Percentiles rank a stretch among this genome's conserved stretches.
phyloP scores from a whole-genome alignment of 2,888 invertebrate genomes.

The Drosophila flavopinicola region DNA sequence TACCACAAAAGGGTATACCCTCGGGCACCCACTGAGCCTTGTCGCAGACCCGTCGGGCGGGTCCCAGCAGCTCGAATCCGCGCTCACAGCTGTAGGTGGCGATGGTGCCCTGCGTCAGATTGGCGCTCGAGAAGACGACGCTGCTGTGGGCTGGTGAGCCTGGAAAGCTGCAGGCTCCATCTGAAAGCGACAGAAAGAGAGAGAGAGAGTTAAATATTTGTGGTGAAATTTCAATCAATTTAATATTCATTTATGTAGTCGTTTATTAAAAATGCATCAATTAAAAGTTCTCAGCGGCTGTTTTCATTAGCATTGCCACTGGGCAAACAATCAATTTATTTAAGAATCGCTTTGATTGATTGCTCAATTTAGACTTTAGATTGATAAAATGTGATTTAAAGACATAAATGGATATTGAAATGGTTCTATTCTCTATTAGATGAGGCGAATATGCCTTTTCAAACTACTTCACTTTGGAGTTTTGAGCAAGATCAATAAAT shows the following conservation, averaged over 20 bases:
- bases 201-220: slow-evolving; percentile 31
- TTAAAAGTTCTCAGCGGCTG: slow-evolving; percentile 26
- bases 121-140: slow-evolving; percentile 90
- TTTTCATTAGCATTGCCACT: slow-evolving; percentile 12
- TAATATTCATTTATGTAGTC: slow-evolving; percentile 43
- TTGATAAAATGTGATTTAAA: neutral
- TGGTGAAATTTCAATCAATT: slow-evolving; percentile 42
- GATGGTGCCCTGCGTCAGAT: slow-evolving; percentile 85
- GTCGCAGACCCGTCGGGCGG: slow-evolving; percentile 91
- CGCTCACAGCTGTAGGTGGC: slow-evolving; percentile 94
- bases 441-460: no score
- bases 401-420: no score
- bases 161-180: slow-evolving; percentile 90
- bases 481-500: no score
- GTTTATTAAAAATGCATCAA: slow-evolving; percentile 48
- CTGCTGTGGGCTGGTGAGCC: slow-evolving; percentile 95
- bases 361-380: slow-evolving; percentile 22
- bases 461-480: no score
- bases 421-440: no score
- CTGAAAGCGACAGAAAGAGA: slow-evolving; percentile 62
- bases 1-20: slow-evolving; percentile 97
- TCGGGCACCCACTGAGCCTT: slow-evolving; percentile 93
- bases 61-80: slow-evolving; percentile 96
- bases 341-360: slow-evolving; percentile 35
- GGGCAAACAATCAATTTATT: slow-evolving; percentile 8